Base-by-base conservation (phyloP, 2,113 vertebrate genomes). In the Pseudolaguvia tuberculata region DNA sequence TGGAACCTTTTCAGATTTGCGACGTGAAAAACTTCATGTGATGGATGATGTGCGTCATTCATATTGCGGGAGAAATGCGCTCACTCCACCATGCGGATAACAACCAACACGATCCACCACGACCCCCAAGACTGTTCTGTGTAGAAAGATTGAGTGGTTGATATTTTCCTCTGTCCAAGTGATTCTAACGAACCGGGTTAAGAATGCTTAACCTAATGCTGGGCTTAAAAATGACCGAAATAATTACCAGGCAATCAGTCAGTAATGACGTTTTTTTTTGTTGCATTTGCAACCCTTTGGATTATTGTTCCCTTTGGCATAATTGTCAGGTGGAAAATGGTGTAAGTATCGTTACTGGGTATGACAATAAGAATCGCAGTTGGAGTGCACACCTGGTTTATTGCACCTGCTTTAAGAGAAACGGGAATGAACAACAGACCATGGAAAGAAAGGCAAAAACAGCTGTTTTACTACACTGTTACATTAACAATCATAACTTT, bases 101-200 rank as follows among this genome's bases (percentile, higher is more conserved):
- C 35, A 63, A 39, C 17, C 52, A 27, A 53, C 42, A 47, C 61
- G 25, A 29, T 45, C 39, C 48, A 74, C 15, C 18, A 15, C 50
- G 63, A 23, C 21, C 62, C 62, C 17, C 59, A 18, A 6, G 18
- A 59, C 25, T n/a, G n/a, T n/a, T n/a, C 5, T 25, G 45, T 39
- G 15, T 10, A 29, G 31, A 52, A 50, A 20, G 65, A 20, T 42
- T 17, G 39, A 35, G 12, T 58, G 29, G 20, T 1, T 35, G 45
- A 39, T 21, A 21, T 51, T 39, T 69, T 59, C 11, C 35, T 35
- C 53, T 73, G 71, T n/a, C n/a, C 57, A 25, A 53, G 31, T 56
- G n/a, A 72, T 66, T 53, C 45, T 20, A 56, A 65, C 51, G 17
- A 74, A n/a, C n/a, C n/a, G n/a, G n/a, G n/a, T n/a, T n/a, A n/a